Evolutionary conservation across 2,113 vertebrate species (phyloP), one percentile per base, ranked within the genome.

Genomic region (Trogon surrucura): DNA sequence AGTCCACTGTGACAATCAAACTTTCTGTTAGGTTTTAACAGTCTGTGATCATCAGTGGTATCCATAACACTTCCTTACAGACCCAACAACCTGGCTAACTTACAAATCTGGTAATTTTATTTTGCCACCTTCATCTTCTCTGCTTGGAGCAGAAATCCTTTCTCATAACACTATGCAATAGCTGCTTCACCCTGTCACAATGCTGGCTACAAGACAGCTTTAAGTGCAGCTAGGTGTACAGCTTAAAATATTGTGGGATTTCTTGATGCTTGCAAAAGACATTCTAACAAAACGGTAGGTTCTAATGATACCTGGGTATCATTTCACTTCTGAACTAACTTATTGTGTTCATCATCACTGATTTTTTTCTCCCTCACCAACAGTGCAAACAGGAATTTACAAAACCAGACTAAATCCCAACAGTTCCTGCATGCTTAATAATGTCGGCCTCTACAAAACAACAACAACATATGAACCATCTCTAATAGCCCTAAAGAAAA

Each of bases 271-370:
- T 75, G 14, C 53, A 75, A 67, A 56, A 62, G 70, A 48, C 17
- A 36, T 22, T 57, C 30, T 34, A 87, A 78, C 27, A 64, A 57
- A 79, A 67, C 57, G 11, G 20, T 30, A 69, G 11, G 10, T 57
- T 82, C 32, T 71, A 79, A 32, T 0, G 0, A 44, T 17, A 71
- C 10, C 22, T 0, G 1, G 85, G 2, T 51, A 80, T 25, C 6
- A 27, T n/a, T 72, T 88, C 25, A 56, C 29, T 60, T 75, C 34
- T 51, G 57, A 83, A 67, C 18, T 85, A 44, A 36, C 50, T 44
- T 9, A 53, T 6, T 86, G 11, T 79, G 45, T 32, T 58, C n/a
- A 61, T 70, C 32, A 45, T 62, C 22, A 65, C 10, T 38, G 29
- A 53, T 69, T 80, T 83, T 69, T 67, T 38, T 23, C 17, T 73